Percentiles rank a stretch among this genome's conserved stretches.
phyloP scores from a whole-genome alignment of 2,888 invertebrate genomes.

The Herminia tarsipennalis region DNA sequence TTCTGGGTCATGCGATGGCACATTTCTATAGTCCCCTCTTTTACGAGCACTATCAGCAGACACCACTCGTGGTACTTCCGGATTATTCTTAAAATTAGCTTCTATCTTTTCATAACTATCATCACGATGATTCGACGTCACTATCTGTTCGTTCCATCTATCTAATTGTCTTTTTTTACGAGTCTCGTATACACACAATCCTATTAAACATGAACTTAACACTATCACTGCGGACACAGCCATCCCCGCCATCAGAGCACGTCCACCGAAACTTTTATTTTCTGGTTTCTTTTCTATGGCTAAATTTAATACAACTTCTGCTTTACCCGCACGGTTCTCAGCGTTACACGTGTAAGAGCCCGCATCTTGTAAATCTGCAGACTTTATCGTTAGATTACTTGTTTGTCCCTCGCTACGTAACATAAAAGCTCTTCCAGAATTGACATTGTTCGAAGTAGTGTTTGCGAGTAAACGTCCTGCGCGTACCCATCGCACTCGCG shows the following conservation, averaged over 20 bases:
- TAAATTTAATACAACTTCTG: constrained; percentile 90
- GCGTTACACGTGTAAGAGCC: constrained; percentile 92
- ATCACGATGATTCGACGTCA: constrained; percentile 75
- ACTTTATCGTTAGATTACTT: constrained; percentile 90
- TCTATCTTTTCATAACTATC: constrained; percentile 93
- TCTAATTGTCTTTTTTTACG: constrained; percentile 86
- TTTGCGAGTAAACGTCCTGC: constrained; percentile 90
- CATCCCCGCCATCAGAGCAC: constrained; percentile 88
- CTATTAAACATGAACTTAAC: constrained; percentile 88
- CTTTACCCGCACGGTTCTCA: constrained; percentile 92
- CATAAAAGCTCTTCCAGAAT: constrained; percentile 87
- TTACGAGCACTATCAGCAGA: constrained; percentile 76
- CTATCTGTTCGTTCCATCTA: constrained; percentile 83
- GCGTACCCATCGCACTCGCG: constrained; percentile 90
- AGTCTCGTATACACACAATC: constrained; percentile 88
- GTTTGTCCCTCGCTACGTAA: constrained; percentile 88
- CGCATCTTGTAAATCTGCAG: constrained; percentile 90
- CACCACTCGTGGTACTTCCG: constrained; percentile 67
- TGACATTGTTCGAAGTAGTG: constrained; percentile 70
- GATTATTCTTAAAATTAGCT: constrained; percentile 85
- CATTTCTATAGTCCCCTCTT: constrained; percentile 90
- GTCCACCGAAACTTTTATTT: constrained; percentile 85
- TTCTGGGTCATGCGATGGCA: constrained; percentile 89
- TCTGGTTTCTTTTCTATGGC: constrained; percentile 88
- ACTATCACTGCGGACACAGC: constrained; percentile 89